Conservation (phyloP, 2,797 vertebrate species). For the Pampus argenteus region DNA sequence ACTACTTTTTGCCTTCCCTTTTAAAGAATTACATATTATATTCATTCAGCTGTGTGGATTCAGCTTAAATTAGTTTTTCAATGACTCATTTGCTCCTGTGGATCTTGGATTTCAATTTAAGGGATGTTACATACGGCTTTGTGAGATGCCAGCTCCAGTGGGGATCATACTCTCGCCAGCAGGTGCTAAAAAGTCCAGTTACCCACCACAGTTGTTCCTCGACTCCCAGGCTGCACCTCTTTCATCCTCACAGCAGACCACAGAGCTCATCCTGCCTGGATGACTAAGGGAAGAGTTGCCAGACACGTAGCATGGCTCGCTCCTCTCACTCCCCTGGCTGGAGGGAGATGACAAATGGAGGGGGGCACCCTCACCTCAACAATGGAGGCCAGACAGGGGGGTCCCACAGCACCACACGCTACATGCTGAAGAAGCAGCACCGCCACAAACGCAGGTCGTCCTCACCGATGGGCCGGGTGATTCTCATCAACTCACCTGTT, state of each 20-base stretch:
- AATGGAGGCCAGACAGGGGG: slow-evolving; percentile 86
- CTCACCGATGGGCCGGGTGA: slow-evolving; percentile 97
- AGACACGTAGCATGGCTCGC: slow-evolving; percentile 86
- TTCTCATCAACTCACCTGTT: slow-evolving; percentile 94
- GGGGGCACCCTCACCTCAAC: slow-evolving; percentile 80
- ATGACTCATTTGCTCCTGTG: not conserved
- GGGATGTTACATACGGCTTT: not conserved
- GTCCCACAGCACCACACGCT: slow-evolving; percentile 86
- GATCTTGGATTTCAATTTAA: slow-evolving; percentile 7
- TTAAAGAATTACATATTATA: not conserved
- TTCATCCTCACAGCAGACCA: slow-evolving; percentile 32
- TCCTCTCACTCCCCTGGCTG: slow-evolving; percentile 81
- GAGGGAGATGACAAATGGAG: slow-evolving; percentile 88
- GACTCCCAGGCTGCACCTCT: slow-evolving; percentile 15
- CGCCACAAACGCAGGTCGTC: slow-evolving; percentile 85
- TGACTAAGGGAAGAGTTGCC: slow-evolving; percentile 72
- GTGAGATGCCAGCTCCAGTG: slow-evolving; percentile 1
- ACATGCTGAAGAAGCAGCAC: slow-evolving; percentile 91
- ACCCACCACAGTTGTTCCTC: not conserved
- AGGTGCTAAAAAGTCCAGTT: slow-evolving; percentile 13
- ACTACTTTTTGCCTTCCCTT: not conserved
- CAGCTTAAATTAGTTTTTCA: slow-evolving; percentile 9
- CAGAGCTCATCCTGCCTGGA: slow-evolving; percentile 76
- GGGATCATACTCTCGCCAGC: slow-evolving; percentile 5
- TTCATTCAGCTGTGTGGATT: not conserved